Conservation (phyloP, 2,113 vertebrate genomes). For the Engraulis encrasicolus region DNA sequence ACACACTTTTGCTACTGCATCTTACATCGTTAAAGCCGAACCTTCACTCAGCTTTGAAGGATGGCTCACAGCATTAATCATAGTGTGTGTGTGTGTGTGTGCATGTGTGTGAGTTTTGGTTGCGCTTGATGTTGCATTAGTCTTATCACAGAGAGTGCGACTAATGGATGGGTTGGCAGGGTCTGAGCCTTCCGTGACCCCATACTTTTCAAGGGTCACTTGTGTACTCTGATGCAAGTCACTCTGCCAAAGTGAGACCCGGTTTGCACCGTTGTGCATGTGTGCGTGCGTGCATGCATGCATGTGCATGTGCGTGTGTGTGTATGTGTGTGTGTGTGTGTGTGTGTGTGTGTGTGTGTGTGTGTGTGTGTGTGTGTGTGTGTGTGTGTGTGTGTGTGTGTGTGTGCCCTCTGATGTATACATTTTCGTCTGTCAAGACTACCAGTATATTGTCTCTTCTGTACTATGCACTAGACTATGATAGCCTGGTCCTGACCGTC, state of each 20-base stretch:
- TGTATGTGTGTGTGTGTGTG: conserved; percentile 1
- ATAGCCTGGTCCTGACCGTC: no score
- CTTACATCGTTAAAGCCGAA: background rate
- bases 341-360: conserved; percentile 15
- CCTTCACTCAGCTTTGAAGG: conserved; percentile 13
- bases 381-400: background rate
- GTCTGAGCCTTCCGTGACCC: background rate
- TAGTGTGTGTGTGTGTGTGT: conserved; percentile 22
- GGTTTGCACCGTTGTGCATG: background rate
- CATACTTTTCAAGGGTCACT: conserved; percentile 7
- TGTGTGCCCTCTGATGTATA: background rate
- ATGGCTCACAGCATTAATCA: background rate
- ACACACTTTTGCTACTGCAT: background rate
- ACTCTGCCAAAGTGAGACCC: background rate
- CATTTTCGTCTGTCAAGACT: background rate
- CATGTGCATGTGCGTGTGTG: conserved; percentile 1
- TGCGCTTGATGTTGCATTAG: conserved; percentile 10
- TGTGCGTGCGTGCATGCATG: background rate
- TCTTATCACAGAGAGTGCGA: background rate
- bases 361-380: background rate
- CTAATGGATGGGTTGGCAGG: background rate
- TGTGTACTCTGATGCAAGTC: background rate
- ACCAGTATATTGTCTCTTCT: background rate
- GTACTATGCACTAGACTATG: no score
- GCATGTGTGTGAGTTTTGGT: conserved; percentile 20